A percentile compares a stretch with the other conserved stretches of the same genome.
These are phyloP conservation scores for Strigamia transsilvanica DNA, from an alignment of 2,888 invertebrate species.

Conservation along the genomic window DNA sequence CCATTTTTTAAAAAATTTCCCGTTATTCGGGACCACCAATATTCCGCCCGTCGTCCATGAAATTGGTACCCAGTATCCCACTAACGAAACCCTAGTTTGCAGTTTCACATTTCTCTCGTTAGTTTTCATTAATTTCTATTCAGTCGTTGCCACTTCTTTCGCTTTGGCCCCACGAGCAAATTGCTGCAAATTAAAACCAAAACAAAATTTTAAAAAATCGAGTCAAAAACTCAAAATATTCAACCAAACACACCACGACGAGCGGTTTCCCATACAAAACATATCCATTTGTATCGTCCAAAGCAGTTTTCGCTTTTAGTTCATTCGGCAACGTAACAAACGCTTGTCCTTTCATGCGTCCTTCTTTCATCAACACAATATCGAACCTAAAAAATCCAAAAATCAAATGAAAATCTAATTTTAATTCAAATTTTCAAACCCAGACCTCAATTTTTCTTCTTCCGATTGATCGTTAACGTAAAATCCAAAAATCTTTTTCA, in stretches of 20 bases:
- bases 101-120: no score
- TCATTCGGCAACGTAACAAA: slow-evolving; percentile 84
- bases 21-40: no score
- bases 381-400: slow-evolving; percentile 66
- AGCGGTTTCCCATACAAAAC: slow-evolving; percentile 87
- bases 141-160: not conserved
- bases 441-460: slow-evolving; percentile 63
- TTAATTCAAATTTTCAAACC: slow-evolving; percentile 54
- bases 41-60: no score
- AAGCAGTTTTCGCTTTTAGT: slow-evolving; percentile 75
- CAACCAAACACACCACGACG: slow-evolving; percentile 71
- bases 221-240: not conserved
- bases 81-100: no score
- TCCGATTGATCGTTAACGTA: slow-evolving; percentile 69
- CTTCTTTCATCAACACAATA: slow-evolving; percentile 89
- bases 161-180: not conserved
- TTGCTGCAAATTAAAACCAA: not conserved
- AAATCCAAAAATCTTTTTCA: slow-evolving; percentile 78
- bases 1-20: no score
- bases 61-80: no score
- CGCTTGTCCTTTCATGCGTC: slow-evolving; percentile 95
- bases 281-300: slow-evolving; percentile 86
- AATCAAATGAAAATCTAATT: not conserved
- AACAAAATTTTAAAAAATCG: not conserved
- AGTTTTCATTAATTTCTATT: not conserved